Conservation (phyloP, 2,797 vertebrate genomes). For the Rachycentron canadum region DNA sequence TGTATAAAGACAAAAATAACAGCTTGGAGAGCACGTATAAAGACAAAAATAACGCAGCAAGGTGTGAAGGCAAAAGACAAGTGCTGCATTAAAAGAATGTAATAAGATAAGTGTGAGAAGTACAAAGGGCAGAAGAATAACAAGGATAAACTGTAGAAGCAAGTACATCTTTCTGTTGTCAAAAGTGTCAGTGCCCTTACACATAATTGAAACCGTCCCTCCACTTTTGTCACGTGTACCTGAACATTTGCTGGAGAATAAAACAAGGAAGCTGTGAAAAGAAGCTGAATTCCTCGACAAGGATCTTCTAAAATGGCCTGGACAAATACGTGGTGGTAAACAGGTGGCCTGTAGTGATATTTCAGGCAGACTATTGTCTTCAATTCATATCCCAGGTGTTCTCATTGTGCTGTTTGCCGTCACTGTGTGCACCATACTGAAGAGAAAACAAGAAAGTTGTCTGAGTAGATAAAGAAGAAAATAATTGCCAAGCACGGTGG, state of each 20-base stretch:
- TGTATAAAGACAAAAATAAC: not conserved
- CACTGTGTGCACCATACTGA: not conserved
- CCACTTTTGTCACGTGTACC: not conserved
- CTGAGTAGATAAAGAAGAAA: not conserved
- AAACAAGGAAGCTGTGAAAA: not conserved
- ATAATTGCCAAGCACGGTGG: not conserved
- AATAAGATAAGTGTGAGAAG: slow-evolving; percentile 13
- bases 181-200: not conserved
- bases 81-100: not conserved
- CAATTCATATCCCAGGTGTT: not conserved
- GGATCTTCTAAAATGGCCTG: not conserved
- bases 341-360: not conserved
- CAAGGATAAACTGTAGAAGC: slow-evolving; percentile 7
- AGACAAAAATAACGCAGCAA: not conserved
- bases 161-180: not conserved
- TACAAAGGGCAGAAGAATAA: slow-evolving; percentile 16
- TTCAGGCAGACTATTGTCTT: not conserved
- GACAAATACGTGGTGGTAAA: not conserved
- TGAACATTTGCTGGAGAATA: not conserved
- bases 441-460: not conserved
- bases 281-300: not conserved
- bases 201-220: not conserved
- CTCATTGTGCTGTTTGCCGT: not conserved
- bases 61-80: slow-evolving; percentile 1
- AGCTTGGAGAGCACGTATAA: not conserved